Evolutionary conservation across 1,140 invertebrate genomes (phyloP).

Genomic region (Gonatopus flavifemur): DNA sequence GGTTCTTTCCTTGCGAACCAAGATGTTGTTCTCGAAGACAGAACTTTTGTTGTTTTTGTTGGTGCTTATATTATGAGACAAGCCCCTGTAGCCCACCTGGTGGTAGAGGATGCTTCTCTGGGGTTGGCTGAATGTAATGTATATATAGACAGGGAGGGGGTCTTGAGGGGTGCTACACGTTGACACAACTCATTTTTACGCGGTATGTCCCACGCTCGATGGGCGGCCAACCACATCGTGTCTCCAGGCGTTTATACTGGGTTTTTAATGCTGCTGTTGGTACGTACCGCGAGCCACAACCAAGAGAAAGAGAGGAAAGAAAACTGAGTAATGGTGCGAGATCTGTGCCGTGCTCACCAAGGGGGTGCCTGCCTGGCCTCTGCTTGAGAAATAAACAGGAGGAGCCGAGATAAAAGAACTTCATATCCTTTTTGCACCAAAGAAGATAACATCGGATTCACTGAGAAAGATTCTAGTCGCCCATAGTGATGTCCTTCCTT

Average conservation of each 20-base stretch:
- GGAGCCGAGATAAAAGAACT: too few species aligned
- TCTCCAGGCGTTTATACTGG: constrained; percentile 25
- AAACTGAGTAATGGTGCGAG: constrained; percentile 49
- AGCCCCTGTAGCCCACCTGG: constrained; percentile 41
- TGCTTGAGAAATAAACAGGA: too few species aligned
- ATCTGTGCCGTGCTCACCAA: constrained; percentile 33
- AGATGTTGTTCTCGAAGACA: too few species aligned
- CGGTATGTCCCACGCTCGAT: constrained; percentile 50
- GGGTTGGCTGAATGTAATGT: too few species aligned
- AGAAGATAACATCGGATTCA: constrained; percentile 26
- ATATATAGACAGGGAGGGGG: constrained; percentile 39
- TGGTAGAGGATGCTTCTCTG: too few species aligned
- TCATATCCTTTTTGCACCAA: too few species aligned
- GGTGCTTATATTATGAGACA: constrained; percentile 43
- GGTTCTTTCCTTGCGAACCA: too few species aligned
- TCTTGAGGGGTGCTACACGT: constrained; percentile 39
- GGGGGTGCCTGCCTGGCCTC: constrained; percentile 7
- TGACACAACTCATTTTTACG: constrained; percentile 58
- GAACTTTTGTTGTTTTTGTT: too few species aligned
- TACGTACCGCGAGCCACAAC: constrained; percentile 11
- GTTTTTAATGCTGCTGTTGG: constrained; percentile 6
- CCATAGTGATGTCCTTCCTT: constrained; percentile 19
- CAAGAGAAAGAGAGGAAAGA: too few species aligned
- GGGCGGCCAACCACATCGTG: constrained; percentile 40
- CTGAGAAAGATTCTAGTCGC: constrained; percentile 28